Base-by-base conservation (phyloP, 2,888 invertebrate genomes). In the Odontothrips loti region DNA sequence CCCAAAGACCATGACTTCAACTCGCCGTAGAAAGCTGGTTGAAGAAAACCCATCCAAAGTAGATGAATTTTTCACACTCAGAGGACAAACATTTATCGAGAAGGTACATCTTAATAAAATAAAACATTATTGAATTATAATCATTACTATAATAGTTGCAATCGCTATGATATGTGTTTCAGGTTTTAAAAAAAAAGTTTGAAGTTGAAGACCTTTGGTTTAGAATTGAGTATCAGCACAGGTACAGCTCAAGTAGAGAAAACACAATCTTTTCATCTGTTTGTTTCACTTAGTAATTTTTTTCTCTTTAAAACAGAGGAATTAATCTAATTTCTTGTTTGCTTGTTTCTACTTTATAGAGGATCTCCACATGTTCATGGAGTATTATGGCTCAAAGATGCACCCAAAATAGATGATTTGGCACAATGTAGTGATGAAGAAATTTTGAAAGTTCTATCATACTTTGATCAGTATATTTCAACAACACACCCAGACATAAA, bases 281-380 rank as follows among this genome's bases (percentile, higher is more conserved):
- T 51, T 51, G 12, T 51, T 51, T 68, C 11, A 8, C 23, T 23
- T 11, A 10, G 12, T 75, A 8, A 27, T 75, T 11, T 75, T 27
- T 6, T 75, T 27, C 6, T 23, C 12, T 10, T 68, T 23, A 68
- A 68, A 43, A 43, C 34, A 43, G 34, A 43, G 34, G 34, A 43
- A 43, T 43, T 51, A 51, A 51, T 51, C 51, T 51, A 51, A 51
- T 51, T 12, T 17, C 51, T 17, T 43, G 34, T 51, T 51, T 51
- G 51, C 51, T 51, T 43, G 34, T 43, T 43, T 43, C 34, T 43
- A 43, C 34, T 43, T 43, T 43, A 20, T 20, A 58, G 84, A 34
- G 84, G 84, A 79, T 51, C 79, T 20, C 82, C 82, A 34, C 84
- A 84, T 68, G 47, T 82, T 4, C 84, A 84, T 63, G 81, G 81